A percentile compares a stretch with the other conserved stretches of the same genome.
Conservation (phyloP, 2,797 vertebrate species). For the Chrysocyon brachyurus region DNA sequence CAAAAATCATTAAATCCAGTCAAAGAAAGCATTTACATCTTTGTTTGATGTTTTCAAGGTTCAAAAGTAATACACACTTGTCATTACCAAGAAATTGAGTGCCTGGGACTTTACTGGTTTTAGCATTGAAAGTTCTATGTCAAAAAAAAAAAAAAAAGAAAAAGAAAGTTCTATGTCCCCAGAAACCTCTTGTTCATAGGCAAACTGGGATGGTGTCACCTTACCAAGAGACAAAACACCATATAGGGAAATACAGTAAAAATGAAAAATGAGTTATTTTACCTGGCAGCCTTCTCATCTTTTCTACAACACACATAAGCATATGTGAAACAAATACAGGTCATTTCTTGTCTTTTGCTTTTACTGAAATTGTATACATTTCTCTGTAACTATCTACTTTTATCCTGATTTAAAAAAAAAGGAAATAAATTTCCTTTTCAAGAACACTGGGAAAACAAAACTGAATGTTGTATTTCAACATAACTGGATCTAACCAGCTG, state of each 20-base stretch:
- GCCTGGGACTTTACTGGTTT: neutral
- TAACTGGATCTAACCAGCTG: neutral
- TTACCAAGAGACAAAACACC: neutral
- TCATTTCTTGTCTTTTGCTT: neutral
- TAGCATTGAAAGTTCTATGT: neutral
- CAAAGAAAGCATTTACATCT: neutral
- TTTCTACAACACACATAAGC: neutral
- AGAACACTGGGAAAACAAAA: neutral
- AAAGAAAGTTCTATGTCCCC: neutral
- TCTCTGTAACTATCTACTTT: neutral
- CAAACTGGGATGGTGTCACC: neutral
- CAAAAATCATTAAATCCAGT: neutral
- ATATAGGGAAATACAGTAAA: neutral
- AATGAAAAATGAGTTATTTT: neutral
- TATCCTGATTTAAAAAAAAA: neutral
- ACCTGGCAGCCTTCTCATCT: neutral
- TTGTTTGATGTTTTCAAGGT: constrained; percentile 4
- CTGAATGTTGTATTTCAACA: constrained; percentile 30
- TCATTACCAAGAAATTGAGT: neutral
- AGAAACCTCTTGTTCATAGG: neutral
- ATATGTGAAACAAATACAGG: neutral
- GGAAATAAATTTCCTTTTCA: neutral
- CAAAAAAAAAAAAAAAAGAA: neutral
- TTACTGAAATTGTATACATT: neutral
- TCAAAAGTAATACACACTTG: neutral